A percentile compares a stretch with the other conserved stretches of the same genome.
Evolutionary conservation across 2,113 vertebrate genomes (phyloP).

Genomic region (Tor tambroides): DNA sequence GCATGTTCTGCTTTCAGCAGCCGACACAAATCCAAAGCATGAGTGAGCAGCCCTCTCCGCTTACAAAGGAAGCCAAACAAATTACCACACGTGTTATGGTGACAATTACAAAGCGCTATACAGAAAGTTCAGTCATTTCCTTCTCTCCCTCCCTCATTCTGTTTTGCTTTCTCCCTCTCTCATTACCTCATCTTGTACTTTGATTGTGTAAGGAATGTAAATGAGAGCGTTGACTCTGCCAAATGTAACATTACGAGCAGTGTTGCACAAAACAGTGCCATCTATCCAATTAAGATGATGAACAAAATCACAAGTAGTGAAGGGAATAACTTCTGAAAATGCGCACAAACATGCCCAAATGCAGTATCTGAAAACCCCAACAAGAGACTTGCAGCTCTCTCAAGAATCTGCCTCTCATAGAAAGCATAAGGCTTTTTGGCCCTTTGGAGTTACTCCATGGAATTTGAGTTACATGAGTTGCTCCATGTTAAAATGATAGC

Average conservation of each 20-base stretch:
- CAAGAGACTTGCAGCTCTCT: not conserved
- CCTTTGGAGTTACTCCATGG: slow-evolving; percentile 13
- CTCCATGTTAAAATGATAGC: not conserved
- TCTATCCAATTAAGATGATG: slow-evolving; percentile 46
- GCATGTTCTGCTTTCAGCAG: slow-evolving; percentile 41
- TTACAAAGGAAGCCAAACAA: slow-evolving; percentile 54
- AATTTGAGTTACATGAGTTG: slow-evolving; percentile 2
- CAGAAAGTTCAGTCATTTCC: slow-evolving; percentile 45
- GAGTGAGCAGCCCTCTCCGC: slow-evolving; percentile 28
- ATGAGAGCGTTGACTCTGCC: slow-evolving; percentile 55
- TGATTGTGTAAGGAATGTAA: slow-evolving; percentile 59
- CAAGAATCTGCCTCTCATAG: slow-evolving; percentile 9
- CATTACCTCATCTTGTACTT: slow-evolving; percentile 57
- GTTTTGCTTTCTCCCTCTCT: slow-evolving; percentile 59
- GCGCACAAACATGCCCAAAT: not conserved
- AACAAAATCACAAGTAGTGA: slow-evolving; percentile 32
- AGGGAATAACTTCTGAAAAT: slow-evolving; percentile 7
- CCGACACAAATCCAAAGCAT: slow-evolving; percentile 49
- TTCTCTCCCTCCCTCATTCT: slow-evolving; percentile 39
- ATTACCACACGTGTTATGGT: slow-evolving; percentile 55
- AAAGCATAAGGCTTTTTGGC: not conserved
- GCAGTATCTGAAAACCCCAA: slow-evolving; percentile 2
- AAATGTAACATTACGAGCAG: slow-evolving; percentile 36
- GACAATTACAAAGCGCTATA: slow-evolving; percentile 56
- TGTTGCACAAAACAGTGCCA: slow-evolving; percentile 49